Evolutionary conservation across 2,113 vertebrate genomes (phyloP).

Genomic region (Ochotona princeps): DNA sequence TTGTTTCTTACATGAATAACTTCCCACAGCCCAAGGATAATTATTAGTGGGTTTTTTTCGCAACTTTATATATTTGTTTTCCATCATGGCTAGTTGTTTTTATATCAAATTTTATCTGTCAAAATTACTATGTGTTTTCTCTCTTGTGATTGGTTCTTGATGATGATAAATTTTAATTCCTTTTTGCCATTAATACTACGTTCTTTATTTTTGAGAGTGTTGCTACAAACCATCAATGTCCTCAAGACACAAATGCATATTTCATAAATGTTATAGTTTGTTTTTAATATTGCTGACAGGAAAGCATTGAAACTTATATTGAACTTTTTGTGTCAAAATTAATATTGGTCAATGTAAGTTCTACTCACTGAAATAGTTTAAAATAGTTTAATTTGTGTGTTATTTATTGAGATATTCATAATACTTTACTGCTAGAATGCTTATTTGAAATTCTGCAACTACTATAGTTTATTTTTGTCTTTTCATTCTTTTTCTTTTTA

Average conservation of each 20-base stretch:
- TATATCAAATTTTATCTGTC: not conserved
- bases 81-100: not conserved
- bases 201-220: not conserved
- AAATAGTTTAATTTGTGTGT: not conserved
- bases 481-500: too few relatives aligned
- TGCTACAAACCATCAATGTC: not conserved
- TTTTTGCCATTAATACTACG: not conserved
- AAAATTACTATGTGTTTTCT: not conserved
- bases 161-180: not conserved
- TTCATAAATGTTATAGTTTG: not conserved
- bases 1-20: not conserved
- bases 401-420: not conserved
- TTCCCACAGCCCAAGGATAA: not conserved
- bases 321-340: not conserved
- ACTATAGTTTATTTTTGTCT: not conserved
- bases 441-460: not conserved
- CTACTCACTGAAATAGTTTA: not conserved
- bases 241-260: not conserved
- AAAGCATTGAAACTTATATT: not conserved
- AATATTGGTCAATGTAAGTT: not conserved
- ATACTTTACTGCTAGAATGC: not conserved
- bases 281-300: not conserved
- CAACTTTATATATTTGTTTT: not conserved
- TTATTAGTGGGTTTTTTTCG: not conserved
- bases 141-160: not conserved